These are phyloP conservation scores for Phrynocephalus forsythii DNA, from an alignment of 2,797 vertebrate genomes.

Conservation along the genomic window DNA sequence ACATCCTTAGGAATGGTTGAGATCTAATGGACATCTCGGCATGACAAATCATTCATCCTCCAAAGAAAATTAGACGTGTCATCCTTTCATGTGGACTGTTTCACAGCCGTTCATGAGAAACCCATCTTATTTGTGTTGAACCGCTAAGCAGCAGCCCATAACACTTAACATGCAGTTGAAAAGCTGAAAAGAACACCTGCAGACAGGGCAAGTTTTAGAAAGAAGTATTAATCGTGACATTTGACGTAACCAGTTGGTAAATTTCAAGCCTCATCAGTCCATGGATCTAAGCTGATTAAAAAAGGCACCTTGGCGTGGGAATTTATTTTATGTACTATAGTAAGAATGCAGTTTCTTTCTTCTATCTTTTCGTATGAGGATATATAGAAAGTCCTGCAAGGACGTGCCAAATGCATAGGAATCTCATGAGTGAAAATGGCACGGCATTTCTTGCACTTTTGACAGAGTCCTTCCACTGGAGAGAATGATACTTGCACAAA, in stretches of 20 bases:
- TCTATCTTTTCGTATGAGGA: too few relatives aligned
- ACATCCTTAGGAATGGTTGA: constrained; percentile 71
- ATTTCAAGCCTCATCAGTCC: constrained; percentile 16
- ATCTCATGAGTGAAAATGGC: too few relatives aligned
- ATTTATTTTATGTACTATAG: too few relatives aligned
- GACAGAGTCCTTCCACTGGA: too few relatives aligned
- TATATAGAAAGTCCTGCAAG: too few relatives aligned
- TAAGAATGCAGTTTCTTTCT: too few relatives aligned
- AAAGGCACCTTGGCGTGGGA: neutral
- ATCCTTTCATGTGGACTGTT: constrained; percentile 64
- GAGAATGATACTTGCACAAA: too few relatives aligned
- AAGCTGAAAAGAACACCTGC: neutral
- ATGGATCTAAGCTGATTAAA: neutral
- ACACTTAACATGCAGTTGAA: neutral
- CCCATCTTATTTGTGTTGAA: constrained; percentile 23
- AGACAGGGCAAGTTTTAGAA: constrained; percentile 29
- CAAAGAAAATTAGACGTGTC: constrained; percentile 72
- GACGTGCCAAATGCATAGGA: too few relatives aligned
- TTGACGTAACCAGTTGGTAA: constrained; percentile 19
- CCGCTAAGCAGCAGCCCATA: constrained; percentile 60
- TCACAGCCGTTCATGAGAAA: constrained; percentile 59
- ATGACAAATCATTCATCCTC: constrained; percentile 69
- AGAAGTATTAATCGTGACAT: constrained; percentile 22
- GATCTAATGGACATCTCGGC: constrained; percentile 74
- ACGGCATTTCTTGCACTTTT: too few relatives aligned